Conservation (phyloP, 2,797 vertebrate species). For the Pseudochaenichthys georgianus region DNA sequence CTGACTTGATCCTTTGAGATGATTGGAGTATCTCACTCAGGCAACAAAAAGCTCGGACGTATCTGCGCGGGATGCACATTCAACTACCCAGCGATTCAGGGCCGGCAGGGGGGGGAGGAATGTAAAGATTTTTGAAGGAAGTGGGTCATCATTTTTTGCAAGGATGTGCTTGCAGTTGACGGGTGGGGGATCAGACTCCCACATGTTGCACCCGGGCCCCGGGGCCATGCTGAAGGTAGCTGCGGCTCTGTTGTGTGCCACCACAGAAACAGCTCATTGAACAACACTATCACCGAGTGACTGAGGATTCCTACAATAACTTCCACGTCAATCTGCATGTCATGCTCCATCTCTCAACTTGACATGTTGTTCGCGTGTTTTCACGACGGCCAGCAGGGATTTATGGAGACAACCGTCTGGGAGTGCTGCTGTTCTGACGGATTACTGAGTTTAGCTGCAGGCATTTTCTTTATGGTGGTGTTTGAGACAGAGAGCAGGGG, state of each 20-base stretch:
- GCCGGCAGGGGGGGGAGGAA: slow-evolving; percentile 27
- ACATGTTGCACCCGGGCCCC: slow-evolving; percentile 56
- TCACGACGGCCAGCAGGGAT: slow-evolving; percentile 34
- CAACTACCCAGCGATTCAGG: slow-evolving; percentile 47
- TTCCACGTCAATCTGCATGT: slow-evolving; percentile 51
- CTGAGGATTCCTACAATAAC: slow-evolving; percentile 33
- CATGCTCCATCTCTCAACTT: slow-evolving; percentile 47
- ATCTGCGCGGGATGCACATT: slow-evolving; percentile 42
- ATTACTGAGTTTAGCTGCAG: slow-evolving; percentile 50
- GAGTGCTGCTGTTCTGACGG: slow-evolving; percentile 41
- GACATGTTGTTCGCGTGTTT: slow-evolving; percentile 36
- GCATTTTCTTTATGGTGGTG: slow-evolving; percentile 23
- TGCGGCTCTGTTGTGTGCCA: slow-evolving; percentile 37
- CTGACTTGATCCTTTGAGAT: slow-evolving; percentile 66
- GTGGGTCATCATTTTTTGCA: slow-evolving; percentile 62
- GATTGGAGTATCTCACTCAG: slow-evolving; percentile 59
- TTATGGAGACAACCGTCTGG: slow-evolving; percentile 34
- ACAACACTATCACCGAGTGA: slow-evolving; percentile 21
- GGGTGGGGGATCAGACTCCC: slow-evolving; percentile 61
- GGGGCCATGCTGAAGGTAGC: slow-evolving; percentile 44
- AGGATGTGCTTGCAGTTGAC: slow-evolving; percentile 53
- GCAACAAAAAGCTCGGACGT: slow-evolving; percentile 51
- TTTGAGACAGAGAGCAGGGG: neutral
- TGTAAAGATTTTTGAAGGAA: slow-evolving; percentile 57
- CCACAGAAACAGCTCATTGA: slow-evolving; percentile 34